These are phyloP conservation scores for Phalacrocorax carbo DNA, from an alignment of 2,113 vertebrate species.

Conservation along the genomic window DNA sequence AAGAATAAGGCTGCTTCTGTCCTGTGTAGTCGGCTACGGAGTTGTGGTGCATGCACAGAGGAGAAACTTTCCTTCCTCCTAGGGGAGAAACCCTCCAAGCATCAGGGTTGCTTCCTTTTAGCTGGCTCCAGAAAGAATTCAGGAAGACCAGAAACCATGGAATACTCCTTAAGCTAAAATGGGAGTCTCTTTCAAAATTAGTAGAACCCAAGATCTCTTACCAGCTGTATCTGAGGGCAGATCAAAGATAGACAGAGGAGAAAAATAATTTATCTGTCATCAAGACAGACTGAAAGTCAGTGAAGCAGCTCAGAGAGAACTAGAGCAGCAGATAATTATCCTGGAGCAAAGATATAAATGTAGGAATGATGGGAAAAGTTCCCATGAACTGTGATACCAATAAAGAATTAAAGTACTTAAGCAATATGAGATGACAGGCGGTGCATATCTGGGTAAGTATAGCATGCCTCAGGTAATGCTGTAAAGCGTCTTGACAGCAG, in stretches of 20 bases:
- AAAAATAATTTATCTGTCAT: slow-evolving; percentile 20
- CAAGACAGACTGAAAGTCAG: not conserved
- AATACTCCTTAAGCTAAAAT: not conserved
- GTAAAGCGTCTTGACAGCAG: not conserved
- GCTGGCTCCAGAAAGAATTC: not conserved
- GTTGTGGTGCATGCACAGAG: not conserved
- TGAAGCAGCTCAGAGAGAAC: slow-evolving; percentile 17
- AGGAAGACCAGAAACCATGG: not conserved
- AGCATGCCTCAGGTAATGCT: not conserved
- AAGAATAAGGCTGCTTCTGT: not conserved
- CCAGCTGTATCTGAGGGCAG: not conserved
- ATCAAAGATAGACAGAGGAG: not conserved
- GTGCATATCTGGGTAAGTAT: not conserved
- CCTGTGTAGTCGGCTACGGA: fast-evolving
- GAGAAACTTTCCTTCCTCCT: not conserved
- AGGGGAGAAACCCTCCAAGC: not conserved
- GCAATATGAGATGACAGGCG: not conserved
- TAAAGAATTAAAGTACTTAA: slow-evolving; percentile 34
- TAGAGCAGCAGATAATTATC: slow-evolving; percentile 3
- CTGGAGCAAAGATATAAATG: slow-evolving; percentile 28
- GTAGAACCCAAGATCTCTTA: not conserved
- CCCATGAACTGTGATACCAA: not conserved
- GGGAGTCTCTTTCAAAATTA: not conserved
- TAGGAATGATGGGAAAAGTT: slow-evolving; percentile 12
- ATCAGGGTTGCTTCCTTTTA: not conserved